Evolutionary conservation across 2,888 invertebrate genomes (phyloP).

Genomic region (Stenichneumon culpator): DNA sequence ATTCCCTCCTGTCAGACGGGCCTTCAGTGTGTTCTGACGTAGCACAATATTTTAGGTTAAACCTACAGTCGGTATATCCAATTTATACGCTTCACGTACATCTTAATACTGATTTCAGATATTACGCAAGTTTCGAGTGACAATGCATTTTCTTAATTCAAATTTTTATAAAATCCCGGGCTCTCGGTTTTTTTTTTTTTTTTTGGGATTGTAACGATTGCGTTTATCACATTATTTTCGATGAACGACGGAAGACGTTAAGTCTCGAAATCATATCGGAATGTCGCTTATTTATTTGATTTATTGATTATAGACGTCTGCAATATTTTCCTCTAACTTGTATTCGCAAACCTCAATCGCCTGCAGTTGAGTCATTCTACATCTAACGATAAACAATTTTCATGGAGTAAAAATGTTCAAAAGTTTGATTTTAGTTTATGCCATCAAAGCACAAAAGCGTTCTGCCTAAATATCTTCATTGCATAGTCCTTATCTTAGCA

Average conservation of each 20-base stretch:
- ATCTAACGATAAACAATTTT: not conserved
- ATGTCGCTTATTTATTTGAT: not conserved
- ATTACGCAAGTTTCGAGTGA: slow-evolving; percentile 36
- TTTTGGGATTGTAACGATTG: not conserved
- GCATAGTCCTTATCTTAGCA: not conserved
- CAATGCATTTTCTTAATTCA: slow-evolving; percentile 14
- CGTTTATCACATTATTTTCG: not conserved
- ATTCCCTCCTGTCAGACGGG: not conserved
- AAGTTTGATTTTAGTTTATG: not conserved
- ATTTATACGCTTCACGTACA: not conserved
- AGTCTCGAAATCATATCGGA: not conserved
- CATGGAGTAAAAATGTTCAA: not conserved
- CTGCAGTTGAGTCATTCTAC: not conserved
- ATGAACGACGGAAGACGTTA: not conserved
- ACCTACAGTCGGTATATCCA: not conserved
- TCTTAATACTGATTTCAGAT: not conserved
- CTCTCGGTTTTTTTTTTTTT: not conserved
- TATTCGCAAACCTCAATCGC: not conserved
- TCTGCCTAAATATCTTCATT: not conserved
- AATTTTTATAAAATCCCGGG: not conserved
- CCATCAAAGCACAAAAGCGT: not conserved
- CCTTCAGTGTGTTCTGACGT: slow-evolving; percentile 8
- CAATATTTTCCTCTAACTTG: not conserved
- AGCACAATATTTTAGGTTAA: slow-evolving; percentile 7
- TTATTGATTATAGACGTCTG: not conserved